phyloP scores from a whole-genome alignment of 2,113 vertebrate genomes.

The Epinephelus cyanopodus region DNA sequence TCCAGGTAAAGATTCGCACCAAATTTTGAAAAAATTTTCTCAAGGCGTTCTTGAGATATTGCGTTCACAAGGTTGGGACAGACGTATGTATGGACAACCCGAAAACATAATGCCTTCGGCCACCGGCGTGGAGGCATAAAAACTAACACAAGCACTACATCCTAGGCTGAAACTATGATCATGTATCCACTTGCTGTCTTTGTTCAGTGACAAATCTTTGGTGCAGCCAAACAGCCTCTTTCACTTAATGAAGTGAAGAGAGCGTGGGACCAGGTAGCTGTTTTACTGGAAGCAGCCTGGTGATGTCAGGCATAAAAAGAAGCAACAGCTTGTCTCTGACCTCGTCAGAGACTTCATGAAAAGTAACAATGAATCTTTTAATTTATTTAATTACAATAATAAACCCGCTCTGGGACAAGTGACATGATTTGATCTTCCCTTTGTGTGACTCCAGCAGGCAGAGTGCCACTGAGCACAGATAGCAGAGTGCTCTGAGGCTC shows the following conservation, averaged over 20 bases:
- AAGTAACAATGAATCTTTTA: background rate
- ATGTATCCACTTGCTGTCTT: background rate
- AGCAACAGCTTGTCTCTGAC: background rate
- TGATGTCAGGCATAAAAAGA: background rate
- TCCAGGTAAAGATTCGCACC: too few species aligned
- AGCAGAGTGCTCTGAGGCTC: background rate
- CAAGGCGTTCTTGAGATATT: too few species aligned
- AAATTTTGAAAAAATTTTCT: too few species aligned
- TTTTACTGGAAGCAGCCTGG: background rate
- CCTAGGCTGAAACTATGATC: background rate
- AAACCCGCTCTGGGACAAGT: background rate
- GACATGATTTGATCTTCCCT: background rate
- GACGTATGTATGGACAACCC: too few species aligned
- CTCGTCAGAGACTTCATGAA: background rate
- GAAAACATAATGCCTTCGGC: too few species aligned
- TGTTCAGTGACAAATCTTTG: background rate
- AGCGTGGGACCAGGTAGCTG: background rate
- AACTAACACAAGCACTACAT: too few species aligned
- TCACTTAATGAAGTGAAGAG: background rate
- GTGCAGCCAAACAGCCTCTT: background rate
- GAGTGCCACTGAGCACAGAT: background rate
- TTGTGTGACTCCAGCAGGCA: background rate
- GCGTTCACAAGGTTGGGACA: too few species aligned
- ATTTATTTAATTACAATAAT: background rate
- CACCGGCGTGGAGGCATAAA: too few species aligned